Evolutionary conservation across 2,797 vertebrate species (phyloP).

Genomic region (Muraenolepis orangiensis): DNA sequence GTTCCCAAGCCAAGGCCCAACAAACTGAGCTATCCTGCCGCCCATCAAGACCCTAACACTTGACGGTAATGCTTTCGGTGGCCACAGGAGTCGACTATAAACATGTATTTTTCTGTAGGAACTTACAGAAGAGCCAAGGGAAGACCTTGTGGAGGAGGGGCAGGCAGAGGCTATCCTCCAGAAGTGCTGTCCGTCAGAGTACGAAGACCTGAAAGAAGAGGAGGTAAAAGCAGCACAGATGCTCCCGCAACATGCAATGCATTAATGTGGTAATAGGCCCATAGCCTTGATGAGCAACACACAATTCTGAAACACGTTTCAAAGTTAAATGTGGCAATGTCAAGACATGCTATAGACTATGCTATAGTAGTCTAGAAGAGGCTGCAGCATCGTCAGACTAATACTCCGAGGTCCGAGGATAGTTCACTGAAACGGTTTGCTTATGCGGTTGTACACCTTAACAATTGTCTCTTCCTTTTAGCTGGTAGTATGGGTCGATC

Average conservation of each 20-base stretch:
- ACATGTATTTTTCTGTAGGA: constrained; percentile 70
- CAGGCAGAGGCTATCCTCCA: constrained; percentile 85
- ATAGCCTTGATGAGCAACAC: neutral
- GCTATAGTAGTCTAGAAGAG: neutral
- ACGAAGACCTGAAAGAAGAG: constrained; percentile 82
- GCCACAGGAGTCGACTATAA: neutral
- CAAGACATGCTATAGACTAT: neutral
- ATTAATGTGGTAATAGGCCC: neutral
- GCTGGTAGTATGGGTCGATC: constrained; percentile 98
- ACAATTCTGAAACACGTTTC: neutral
- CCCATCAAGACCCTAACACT: too few species aligned
- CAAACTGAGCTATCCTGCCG: too few species aligned
- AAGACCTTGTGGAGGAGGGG: constrained; percentile 84
- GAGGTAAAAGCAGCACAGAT: constrained; percentile 76
- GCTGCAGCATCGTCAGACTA: neutral
- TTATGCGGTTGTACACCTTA: constrained; percentile 1
- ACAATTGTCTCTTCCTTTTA: constrained; percentile 53
- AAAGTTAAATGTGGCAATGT: neutral
- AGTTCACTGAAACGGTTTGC: neutral
- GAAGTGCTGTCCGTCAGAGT: constrained; percentile 84
- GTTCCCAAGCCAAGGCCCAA: too few species aligned
- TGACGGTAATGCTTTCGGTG: neutral
- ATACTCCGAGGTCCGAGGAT: neutral
- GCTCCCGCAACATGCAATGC: neutral
- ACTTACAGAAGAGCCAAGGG: constrained; percentile 75